Percentiles rank a stretch among this genome's conserved stretches.
Conservation (phyloP, 2,797 vertebrate species). For the Euthynnus affinis region DNA sequence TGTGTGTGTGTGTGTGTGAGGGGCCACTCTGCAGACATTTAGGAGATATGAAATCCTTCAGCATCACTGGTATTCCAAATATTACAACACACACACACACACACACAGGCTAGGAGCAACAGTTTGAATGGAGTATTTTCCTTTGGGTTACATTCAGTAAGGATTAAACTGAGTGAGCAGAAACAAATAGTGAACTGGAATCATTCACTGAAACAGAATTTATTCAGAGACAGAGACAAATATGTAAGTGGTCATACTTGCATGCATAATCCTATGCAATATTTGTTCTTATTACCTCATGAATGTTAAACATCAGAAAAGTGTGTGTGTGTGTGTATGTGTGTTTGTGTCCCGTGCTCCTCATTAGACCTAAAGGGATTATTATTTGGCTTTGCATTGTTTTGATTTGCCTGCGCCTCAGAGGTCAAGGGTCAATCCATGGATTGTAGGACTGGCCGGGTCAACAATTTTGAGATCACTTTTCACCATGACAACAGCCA, state of each 20-base stretch:
- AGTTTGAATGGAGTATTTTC: slow-evolving; percentile 18
- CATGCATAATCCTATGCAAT: not conserved
- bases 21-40: slow-evolving; percentile 52
- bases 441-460: slow-evolving; percentile 32
- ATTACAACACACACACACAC: slow-evolving; percentile 53
- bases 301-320: not conserved
- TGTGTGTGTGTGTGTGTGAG: slow-evolving; percentile 40
- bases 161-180: slow-evolving; percentile 13
- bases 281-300: not conserved
- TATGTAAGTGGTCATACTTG: not conserved
- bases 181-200: not conserved
- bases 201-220: not conserved
- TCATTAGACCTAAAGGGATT: slow-evolving; percentile 29
- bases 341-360: not conserved
- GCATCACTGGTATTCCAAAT: slow-evolving; percentile 67
- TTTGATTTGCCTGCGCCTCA: slow-evolving; percentile 48
- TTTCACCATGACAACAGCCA: slow-evolving; percentile 38
- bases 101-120: not conserved
- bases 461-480: slow-evolving; percentile 34
- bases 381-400: slow-evolving; percentile 35
- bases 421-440: slow-evolving; percentile 41
- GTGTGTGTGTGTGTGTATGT: not conserved
- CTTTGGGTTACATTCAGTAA: slow-evolving; percentile 1
- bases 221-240: not conserved
- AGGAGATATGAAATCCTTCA: slow-evolving; percentile 57